A percentile compares a stretch with the other conserved stretches of the same genome.
Evolutionary conservation across 2,113 vertebrate genomes (phyloP).

Genomic region (Scartelaos histophorus): DNA sequence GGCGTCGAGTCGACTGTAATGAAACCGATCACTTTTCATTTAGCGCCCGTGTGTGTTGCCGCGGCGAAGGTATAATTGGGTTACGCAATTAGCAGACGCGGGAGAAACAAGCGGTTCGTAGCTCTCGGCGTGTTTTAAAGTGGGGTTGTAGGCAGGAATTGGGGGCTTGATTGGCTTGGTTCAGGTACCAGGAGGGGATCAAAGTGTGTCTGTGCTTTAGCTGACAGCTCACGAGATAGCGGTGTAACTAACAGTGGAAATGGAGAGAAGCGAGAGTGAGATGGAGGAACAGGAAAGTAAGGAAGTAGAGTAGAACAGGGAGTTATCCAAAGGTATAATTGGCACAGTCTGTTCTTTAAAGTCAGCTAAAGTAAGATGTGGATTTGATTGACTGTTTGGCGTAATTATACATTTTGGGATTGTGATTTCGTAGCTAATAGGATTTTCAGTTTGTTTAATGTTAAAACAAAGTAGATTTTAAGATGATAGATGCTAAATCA

Average conservation of each 20-base stretch:
- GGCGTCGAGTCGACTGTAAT: slow-evolving; percentile 64
- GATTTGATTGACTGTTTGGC: not conserved
- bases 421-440: too few species aligned
- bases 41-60: slow-evolving; percentile 59
- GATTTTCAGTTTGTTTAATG: too few species aligned
- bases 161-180: slow-evolving; percentile 57
- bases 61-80: slow-evolving; percentile 73
- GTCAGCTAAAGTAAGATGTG: not conserved
- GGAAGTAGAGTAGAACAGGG: not conserved
- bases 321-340: slow-evolving; percentile 26
- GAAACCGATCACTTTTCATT: slow-evolving; percentile 77
- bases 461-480: too few species aligned
- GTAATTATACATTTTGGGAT: too few species aligned
- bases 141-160: slow-evolving; percentile 43
- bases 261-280: slow-evolving; percentile 11
- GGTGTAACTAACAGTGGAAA: slow-evolving; percentile 46
- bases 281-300: not conserved
- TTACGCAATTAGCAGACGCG: slow-evolving; percentile 73
- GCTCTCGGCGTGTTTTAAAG: slow-evolving; percentile 53
- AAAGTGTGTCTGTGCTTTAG: slow-evolving; percentile 23
- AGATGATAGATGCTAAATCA: too few species aligned
- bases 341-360: slow-evolving; percentile 39
- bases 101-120: slow-evolving; percentile 64
- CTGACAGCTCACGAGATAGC: slow-evolving; percentile 36
- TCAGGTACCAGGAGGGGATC: slow-evolving; percentile 37